Evolutionary conservation across 53 echinoderm and acorn worm genomes (phyloP).

Genomic region (Temnopleurus reevesii): DNA sequence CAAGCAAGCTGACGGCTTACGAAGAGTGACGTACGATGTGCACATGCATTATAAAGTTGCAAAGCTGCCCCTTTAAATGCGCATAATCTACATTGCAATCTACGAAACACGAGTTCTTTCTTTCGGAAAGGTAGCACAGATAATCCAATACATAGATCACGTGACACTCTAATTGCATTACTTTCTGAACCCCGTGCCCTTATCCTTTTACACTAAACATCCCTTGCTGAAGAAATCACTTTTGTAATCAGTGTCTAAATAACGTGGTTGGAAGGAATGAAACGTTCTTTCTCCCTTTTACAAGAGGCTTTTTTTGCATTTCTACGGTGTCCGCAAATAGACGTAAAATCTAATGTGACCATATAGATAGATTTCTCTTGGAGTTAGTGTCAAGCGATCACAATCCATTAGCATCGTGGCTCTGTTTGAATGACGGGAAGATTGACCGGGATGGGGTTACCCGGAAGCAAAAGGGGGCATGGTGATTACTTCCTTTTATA

Average conservation of each 20-base stretch:
- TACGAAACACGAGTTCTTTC: background rate
- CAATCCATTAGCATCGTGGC: background rate
- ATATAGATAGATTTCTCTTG: background rate
- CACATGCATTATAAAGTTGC: background rate
- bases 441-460: background rate
- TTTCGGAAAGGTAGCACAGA: constrained; percentile 20
- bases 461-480: background rate
- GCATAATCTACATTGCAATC: constrained; percentile 27
- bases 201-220: background rate
- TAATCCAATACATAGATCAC: constrained; percentile 23
- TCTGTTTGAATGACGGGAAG: background rate
- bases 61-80: constrained; percentile 28
- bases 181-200: background rate
- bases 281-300: background rate
- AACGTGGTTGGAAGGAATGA: background rate
- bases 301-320: background rate
- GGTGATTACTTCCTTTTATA: too few species aligned
- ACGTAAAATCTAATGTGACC: background rate
- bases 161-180: constrained; percentile 14
- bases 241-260: constrained; percentile 3
- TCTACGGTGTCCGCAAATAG: background rate
- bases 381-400: background rate
- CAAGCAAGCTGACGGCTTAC: background rate
- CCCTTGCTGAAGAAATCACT: background rate
- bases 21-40: background rate